Percentiles rank a stretch among this genome's conserved stretches.
Evolutionary conservation across 2,797 vertebrate species (phyloP).

Genomic region (Rachycentron canadum): DNA sequence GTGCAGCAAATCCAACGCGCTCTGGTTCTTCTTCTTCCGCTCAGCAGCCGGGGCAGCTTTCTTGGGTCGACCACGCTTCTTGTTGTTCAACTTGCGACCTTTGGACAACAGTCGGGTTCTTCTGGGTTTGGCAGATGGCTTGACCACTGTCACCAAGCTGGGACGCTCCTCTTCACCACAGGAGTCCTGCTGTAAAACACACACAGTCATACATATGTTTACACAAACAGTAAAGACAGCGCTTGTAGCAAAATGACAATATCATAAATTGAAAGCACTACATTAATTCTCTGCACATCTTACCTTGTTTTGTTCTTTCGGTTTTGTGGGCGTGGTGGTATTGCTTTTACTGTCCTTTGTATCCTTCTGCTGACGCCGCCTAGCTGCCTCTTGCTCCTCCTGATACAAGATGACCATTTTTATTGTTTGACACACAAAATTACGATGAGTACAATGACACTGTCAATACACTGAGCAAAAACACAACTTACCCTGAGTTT

Average conservation of each 20-base stretch:
- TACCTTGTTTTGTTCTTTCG: constrained; percentile 92
- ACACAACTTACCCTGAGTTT: constrained; percentile 98
- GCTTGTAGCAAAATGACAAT: neutral
- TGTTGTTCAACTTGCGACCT: constrained; percentile 93
- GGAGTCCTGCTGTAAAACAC: constrained; percentile 87
- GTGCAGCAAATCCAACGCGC: constrained; percentile 93
- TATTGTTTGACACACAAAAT: constrained; percentile 8
- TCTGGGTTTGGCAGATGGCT: constrained; percentile 91
- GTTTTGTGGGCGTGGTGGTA: constrained; percentile 95
- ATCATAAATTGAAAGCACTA: neutral
- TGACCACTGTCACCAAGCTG: constrained; percentile 84
- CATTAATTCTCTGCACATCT: neutral
- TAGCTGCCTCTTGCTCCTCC: constrained; percentile 98
- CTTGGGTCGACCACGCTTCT: constrained; percentile 97
- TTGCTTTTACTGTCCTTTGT: constrained; percentile 94
- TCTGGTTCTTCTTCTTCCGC: constrained; percentile 94
- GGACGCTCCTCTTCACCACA: constrained; percentile 92
- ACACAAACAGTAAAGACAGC: neutral
- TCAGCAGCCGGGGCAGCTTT: constrained; percentile 89
- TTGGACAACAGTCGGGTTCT: constrained; percentile 92
- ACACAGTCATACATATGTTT: neutral
- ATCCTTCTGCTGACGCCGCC: constrained; percentile 94
- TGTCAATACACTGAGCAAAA: neutral
- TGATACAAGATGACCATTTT: constrained; percentile 58
- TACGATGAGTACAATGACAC: neutral